Conservation (phyloP, 2,888 invertebrate genomes). For the Drosophila atroscutellata region DNA sequence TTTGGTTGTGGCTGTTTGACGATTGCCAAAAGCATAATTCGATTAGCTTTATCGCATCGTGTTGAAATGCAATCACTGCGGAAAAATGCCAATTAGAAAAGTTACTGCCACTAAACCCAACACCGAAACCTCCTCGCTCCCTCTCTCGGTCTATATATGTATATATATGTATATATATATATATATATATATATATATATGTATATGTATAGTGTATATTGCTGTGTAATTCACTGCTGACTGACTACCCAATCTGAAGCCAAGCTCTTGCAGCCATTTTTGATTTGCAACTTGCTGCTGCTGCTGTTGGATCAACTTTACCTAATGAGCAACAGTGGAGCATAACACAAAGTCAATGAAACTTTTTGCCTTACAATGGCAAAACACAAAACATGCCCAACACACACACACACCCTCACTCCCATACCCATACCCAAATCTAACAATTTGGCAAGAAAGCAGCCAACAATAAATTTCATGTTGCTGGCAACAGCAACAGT, state of each 20-base stretch:
- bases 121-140: neutral
- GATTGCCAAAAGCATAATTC: slow-evolving; percentile 75
- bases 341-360: slow-evolving; percentile 57
- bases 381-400: slow-evolving; percentile 47
- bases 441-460: slow-evolving; percentile 38
- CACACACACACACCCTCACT: slow-evolving; percentile 20
- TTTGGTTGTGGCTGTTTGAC: slow-evolving; percentile 47
- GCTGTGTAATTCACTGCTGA: slow-evolving; percentile 23
- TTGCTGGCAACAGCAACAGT: slow-evolving; percentile 38
- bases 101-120: slow-evolving; percentile 27
- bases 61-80: slow-evolving; percentile 73
- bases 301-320: slow-evolving; percentile 40
- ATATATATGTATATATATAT: neutral
- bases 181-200: neutral
- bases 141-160: neutral
- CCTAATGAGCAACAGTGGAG: slow-evolving; percentile 56
- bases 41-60: slow-evolving; percentile 78
- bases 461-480: slow-evolving; percentile 64
- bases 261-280: slow-evolving; percentile 36
- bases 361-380: slow-evolving; percentile 56
- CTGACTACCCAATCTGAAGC: slow-evolving; percentile 13
- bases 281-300: slow-evolving; percentile 36
- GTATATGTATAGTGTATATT: neutral
- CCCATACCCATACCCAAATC: slow-evolving; percentile 13
- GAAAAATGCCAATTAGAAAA: slow-evolving; percentile 77